Evolutionary conservation across 2,113 vertebrate genomes (phyloP).

Genomic region (Helogale parvula): DNA sequence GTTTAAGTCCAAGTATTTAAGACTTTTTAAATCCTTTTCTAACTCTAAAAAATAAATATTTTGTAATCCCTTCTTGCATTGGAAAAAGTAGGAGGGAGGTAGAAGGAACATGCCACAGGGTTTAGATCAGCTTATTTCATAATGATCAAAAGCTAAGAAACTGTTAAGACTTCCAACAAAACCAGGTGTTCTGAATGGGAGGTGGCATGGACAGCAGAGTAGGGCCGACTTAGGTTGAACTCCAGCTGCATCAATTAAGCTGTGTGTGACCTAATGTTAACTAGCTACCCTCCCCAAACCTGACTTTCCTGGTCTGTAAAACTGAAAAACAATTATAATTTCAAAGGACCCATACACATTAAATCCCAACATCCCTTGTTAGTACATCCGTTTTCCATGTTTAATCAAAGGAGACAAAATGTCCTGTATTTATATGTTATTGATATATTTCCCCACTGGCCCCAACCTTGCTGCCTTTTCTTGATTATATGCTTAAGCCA

Average conservation of each 20-base stretch:
- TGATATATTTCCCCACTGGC: neutral
- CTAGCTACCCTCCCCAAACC: neutral
- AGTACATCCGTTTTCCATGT: neutral
- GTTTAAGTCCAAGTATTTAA: neutral
- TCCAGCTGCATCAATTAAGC: neutral
- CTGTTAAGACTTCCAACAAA: neutral
- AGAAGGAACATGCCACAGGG: neutral
- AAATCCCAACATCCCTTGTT: neutral
- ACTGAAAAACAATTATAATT: neutral
- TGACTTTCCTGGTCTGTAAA: neutral
- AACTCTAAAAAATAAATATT: neutral
- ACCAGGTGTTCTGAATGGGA: neutral
- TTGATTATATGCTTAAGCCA: neutral
- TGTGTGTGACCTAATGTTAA: neutral
- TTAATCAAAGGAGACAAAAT: neutral
- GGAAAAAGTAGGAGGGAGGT: neutral
- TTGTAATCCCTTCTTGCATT: neutral
- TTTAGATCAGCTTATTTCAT: neutral
- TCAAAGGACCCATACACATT: neutral
- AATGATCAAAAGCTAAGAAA: conserved; percentile 12
- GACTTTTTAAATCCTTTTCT: neutral
- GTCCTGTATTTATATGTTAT: neutral
- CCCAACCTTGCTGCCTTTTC: neutral
- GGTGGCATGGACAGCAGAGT: neutral
- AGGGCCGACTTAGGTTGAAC: neutral